Percentiles rank a stretch among this genome's conserved stretches.
These are phyloP conservation scores for Pegoplata infirma DNA, from an alignment of 2,888 invertebrate genomes.

Conservation along the genomic window DNA sequence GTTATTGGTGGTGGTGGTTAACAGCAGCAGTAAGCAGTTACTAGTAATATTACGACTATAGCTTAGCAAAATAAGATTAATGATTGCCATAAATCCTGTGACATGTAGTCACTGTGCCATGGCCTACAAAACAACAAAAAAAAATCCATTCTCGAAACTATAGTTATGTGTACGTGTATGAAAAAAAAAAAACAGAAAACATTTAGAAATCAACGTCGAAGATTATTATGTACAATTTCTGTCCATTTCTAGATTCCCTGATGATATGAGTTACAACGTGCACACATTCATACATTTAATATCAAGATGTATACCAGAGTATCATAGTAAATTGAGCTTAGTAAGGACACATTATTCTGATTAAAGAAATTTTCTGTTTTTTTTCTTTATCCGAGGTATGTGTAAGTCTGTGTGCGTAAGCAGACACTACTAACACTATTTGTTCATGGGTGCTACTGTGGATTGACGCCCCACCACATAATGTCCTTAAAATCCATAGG, in stretches of 20 bases:
- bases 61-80: slow-evolving; percentile 75
- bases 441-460: slow-evolving; percentile 53
- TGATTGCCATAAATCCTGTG: slow-evolving; percentile 78
- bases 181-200: slow-evolving; percentile 28
- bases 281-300: slow-evolving; percentile 4
- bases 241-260: slow-evolving; percentile 55
- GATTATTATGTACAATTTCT: slow-evolving; percentile 70
- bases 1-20: slow-evolving; percentile 12
- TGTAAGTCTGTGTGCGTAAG: too few species aligned
- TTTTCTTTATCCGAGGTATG: too few species aligned
- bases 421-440: slow-evolving; percentile 29
- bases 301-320: background rate
- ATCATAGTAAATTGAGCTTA: slow-evolving; percentile 7
- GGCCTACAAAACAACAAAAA: slow-evolving; percentile 60
- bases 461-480: slow-evolving; percentile 52
- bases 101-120: slow-evolving; percentile 66
- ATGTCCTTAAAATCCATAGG: slow-evolving; percentile 63
- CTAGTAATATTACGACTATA: slow-evolving; percentile 60
- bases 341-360: slow-evolving; percentile 72
- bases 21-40: slow-evolving; percentile 43
- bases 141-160: slow-evolving; percentile 28
- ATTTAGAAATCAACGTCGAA: slow-evolving; percentile 73
- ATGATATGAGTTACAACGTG: slow-evolving; percentile 56
- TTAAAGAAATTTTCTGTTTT: slow-evolving; percentile 66
- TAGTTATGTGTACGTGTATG: slow-evolving; percentile 19